Evolutionary conservation across 2,797 vertebrate species (phyloP), one percentile per base, ranked within the genome.

Genomic region (Orestias chungarensis): DNA sequence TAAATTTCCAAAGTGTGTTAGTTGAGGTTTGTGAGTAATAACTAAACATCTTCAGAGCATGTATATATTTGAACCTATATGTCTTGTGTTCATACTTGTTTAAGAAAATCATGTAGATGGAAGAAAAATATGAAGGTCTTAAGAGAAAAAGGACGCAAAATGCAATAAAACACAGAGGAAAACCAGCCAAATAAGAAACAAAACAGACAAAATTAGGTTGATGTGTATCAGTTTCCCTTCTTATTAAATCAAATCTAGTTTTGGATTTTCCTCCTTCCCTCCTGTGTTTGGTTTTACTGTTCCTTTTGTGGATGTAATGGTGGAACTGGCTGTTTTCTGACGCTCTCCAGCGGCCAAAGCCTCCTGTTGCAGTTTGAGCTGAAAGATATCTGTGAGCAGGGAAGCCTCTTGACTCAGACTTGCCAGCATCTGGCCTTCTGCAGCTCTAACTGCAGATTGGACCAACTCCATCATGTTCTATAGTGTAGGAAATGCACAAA

Each of bases 361-460:
- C 1, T 38, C 76, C 46, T 40, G 40, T 73, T 91, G 83, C 86
- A 82, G 54, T 64, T 73, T 86, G 52, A 88, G 76, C 73, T 79
- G 76, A 64, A 77, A 49, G 65, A 88, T 80, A n/a, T 90, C 83
- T 17, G 14, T 12, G 8, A 87, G 66, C 76, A 87, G 76, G 0
- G 74, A 44, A 2, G 31, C 66, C 54, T 89, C 86, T 10, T 29
- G 66, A 25, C 68, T 68, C 42, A 88, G 78, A 64, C 74, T 83
- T 2, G 2, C 47, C 66, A 76, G 9, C 23, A 83, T 67, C 62
- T 82, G 84, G 8, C 25, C 79, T 17, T 80, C 72, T 6, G 80
- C 68, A 42, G 79, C 50, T 18, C 12, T 80, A 64, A 87, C 59
- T 6, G 80, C 79, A 38, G 49, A 74, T 31, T 50, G 70, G 1